phyloP scores from a whole-genome alignment of 2,113 vertebrate species.

The Zosterops pallidus region DNA sequence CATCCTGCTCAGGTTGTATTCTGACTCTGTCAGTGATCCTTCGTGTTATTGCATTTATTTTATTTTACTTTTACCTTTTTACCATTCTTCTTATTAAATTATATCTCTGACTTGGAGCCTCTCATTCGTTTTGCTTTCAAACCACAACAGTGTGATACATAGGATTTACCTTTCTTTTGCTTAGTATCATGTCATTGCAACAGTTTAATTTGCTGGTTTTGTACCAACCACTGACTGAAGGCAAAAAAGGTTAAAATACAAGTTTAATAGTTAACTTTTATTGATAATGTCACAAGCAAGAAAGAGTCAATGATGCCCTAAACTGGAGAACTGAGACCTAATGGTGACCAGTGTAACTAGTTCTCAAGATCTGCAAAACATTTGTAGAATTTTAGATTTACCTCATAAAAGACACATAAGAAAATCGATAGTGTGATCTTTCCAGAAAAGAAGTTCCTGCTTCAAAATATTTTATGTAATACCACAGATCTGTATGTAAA shows the following conservation, averaged over 20 bases:
- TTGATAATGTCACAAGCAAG: conserved; percentile 48
- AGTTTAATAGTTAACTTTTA: conserved; percentile 79
- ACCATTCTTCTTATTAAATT: too few relatives aligned
- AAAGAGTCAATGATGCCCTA: conserved; percentile 37
- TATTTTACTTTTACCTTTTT: too few relatives aligned
- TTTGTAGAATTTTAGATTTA: background rate
- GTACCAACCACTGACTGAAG: conserved; percentile 21
- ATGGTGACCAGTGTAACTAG: background rate
- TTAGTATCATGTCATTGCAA: background rate
- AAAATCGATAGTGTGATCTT: background rate
- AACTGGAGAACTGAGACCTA: background rate
- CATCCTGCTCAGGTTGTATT: too few relatives aligned
- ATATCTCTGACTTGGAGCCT: too few relatives aligned
- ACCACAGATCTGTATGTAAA: background rate
- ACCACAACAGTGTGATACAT: background rate
- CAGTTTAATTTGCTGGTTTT: conserved; percentile 59
- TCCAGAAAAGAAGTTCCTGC: background rate
- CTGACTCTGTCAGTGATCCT: too few relatives aligned
- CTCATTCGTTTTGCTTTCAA: too few relatives aligned
- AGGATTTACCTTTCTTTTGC: conserved; percentile 45
- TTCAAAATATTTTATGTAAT: background rate
- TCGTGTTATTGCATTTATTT: too few relatives aligned
- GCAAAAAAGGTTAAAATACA: conserved; percentile 57
- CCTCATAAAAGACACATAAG: background rate
- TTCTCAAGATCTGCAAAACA: background rate